Conservation (phyloP, 1,140 invertebrate species). For the Ctenoplectra terminalis region DNA sequence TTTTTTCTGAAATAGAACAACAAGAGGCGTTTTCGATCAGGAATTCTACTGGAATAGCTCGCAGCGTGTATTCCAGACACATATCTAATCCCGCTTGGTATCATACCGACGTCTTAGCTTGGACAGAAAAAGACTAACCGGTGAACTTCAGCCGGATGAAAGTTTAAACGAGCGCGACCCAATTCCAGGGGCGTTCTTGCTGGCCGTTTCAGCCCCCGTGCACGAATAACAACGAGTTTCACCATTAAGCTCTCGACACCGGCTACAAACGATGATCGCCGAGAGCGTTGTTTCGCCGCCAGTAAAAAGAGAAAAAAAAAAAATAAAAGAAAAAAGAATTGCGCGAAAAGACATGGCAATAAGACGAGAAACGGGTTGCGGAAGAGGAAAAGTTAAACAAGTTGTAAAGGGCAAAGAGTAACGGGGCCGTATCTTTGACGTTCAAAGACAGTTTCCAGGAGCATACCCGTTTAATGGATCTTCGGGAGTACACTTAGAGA, state of each 20-base stretch:
- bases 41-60: neutral
- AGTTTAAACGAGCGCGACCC: constrained; percentile 45
- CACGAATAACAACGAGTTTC: constrained; percentile 60
- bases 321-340: neutral
- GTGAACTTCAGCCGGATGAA: constrained; percentile 54
- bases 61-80: constrained; percentile 5
- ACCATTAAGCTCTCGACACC: constrained; percentile 50
- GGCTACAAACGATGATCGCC: constrained; percentile 45
- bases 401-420: neutral
- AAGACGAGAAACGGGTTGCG: neutral
- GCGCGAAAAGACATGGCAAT: constrained; percentile 13
- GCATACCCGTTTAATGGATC: too few relatives aligned
- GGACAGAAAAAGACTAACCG: constrained; percentile 55
- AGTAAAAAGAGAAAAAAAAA: neutral
- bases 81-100: constrained; percentile 14
- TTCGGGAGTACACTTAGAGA: too few relatives aligned
- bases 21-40: neutral
- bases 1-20: neutral
- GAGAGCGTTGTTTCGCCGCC: constrained; percentile 23
- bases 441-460: neutral
- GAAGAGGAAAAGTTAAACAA: neutral
- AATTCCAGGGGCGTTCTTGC: constrained; percentile 50
- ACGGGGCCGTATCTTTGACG: neutral
- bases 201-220: constrained; percentile 35
- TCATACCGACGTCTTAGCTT: constrained; percentile 33